These are phyloP conservation scores for Urophycis tenuis DNA, from an alignment of 2,797 vertebrate species.

Conservation along the genomic window DNA sequence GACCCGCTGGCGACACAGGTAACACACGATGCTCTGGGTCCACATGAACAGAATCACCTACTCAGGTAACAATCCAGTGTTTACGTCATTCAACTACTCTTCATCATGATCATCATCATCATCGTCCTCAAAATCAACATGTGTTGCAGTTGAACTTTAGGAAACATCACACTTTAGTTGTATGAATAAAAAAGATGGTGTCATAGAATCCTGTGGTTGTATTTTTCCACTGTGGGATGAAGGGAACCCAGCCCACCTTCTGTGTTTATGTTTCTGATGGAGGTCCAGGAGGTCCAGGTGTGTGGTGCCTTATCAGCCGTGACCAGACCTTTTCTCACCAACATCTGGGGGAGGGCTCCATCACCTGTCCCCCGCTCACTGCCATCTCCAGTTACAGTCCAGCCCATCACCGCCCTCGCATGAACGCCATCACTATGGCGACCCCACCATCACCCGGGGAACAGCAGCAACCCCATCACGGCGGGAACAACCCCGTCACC, in stretches of 20 bases:
- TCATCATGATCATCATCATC: not conserved
- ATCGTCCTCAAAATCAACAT: not conserved
- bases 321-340: not conserved
- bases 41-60: not conserved
- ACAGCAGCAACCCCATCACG: not conserved
- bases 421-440: not conserved
- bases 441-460: not conserved
- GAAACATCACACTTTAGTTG: too few species aligned
- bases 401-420: not conserved
- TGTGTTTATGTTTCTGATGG: not conserved
- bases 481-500: not conserved
- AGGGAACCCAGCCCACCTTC: not conserved
- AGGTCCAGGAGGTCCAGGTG: not conserved
- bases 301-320: not conserved
- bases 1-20: not conserved
- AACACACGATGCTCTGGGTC: constrained; percentile 5
- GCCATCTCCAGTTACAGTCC: not conserved
- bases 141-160: not conserved
- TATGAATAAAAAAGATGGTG: not conserved
- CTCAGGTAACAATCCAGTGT: not conserved
- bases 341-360: not conserved
- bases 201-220: not conserved
- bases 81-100: too few species aligned
- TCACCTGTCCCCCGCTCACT: not conserved
- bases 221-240: too few species aligned